A percentile compares a stretch with the other conserved stretches of the same genome.
Evolutionary conservation across 2,113 vertebrate genomes (phyloP).

Genomic region (Lepisosteus osseus): DNA sequence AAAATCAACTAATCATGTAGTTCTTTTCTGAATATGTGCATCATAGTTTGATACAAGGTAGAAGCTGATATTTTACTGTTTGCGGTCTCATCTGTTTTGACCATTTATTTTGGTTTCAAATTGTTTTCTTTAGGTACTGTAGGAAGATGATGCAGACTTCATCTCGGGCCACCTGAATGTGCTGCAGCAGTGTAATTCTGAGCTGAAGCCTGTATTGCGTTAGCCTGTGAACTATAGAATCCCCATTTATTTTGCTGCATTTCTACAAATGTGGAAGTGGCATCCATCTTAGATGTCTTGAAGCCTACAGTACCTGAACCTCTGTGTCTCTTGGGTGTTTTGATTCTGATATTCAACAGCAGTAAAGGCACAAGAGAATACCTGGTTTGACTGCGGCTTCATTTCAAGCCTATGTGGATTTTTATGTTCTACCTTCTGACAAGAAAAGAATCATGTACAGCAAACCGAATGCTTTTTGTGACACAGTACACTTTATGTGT

Average conservation of each 20-base stretch:
- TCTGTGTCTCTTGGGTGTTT: slow-evolving; percentile 11
- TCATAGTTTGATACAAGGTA: no score
- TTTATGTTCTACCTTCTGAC: not conserved
- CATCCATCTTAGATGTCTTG: slow-evolving; percentile 30
- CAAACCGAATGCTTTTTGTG: not conserved
- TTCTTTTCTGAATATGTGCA: no score
- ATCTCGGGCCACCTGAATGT: no score
- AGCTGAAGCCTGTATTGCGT: not conserved
- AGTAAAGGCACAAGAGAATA: not conserved
- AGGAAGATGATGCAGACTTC: no score
- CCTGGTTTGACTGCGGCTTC: slow-evolving; percentile 1
- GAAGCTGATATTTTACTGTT: no score
- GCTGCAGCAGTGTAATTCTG: not conserved
- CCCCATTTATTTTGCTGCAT: slow-evolving; percentile 1
- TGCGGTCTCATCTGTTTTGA: no score
- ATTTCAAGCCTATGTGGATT: not conserved
- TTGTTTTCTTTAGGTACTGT: no score
- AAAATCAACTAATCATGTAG: no score
- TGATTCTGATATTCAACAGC: slow-evolving; percentile 3
- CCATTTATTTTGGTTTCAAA: no score
- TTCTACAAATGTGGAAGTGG: slow-evolving; percentile 15
- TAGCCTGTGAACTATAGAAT: not conserved
- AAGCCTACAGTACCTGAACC: slow-evolving; percentile 20
- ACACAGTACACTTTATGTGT: slow-evolving; percentile 2
- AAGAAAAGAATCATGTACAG: not conserved